Evolutionary conservation across 2,888 invertebrate species (phyloP), one percentile per base, ranked within the genome.

Genomic region (Nomada ruficornis): DNA sequence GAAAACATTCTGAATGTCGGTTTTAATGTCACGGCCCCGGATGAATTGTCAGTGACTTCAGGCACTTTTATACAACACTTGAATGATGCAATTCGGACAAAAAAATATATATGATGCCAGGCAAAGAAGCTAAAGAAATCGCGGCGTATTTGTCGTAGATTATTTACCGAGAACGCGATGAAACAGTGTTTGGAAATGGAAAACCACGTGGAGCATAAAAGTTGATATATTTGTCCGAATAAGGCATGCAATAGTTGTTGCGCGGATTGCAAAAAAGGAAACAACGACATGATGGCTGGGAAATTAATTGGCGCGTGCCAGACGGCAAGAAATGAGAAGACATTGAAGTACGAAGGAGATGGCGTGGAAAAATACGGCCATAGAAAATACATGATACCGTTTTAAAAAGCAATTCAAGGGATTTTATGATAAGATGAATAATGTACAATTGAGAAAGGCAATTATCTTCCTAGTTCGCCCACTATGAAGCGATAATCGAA

Each of bases 21-120:
- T 50, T 55, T 79, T 67, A 59, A 72, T 83, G 29, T 44, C 52
- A 50, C 29, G 52, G 2, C 5, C 1, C 52, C 15, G 10, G n/a
- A 76, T 42, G 69, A 15, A 60, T 47, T 20, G 5, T 70, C 69
- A 23, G 72, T 70, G 20, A 83, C 79, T 69, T 72, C 76, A 18
- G 62, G 72, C 50, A 76, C 70, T 68, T 84, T 59, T 13, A 59
- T 69, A 9, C 50, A 18, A 1, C 55, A 23, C 1, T 26, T 74
- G 47, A 52, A 68, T 13, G 55, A 59, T 55, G 0, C 20, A 13
- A 20, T 18, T 15, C 29, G 18, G 18, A 42, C 26, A 55, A 70
- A 2, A n/a, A 44, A 36, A 20, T 36, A 1, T n/a, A n/a, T 7
- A 10, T 3, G 18, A 4, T 7, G n/a, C 47, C 18, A 15, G 3